These are phyloP conservation scores for Autographa pulchrina DNA, from an alignment of 2,888 invertebrate species.

Conservation along the genomic window DNA sequence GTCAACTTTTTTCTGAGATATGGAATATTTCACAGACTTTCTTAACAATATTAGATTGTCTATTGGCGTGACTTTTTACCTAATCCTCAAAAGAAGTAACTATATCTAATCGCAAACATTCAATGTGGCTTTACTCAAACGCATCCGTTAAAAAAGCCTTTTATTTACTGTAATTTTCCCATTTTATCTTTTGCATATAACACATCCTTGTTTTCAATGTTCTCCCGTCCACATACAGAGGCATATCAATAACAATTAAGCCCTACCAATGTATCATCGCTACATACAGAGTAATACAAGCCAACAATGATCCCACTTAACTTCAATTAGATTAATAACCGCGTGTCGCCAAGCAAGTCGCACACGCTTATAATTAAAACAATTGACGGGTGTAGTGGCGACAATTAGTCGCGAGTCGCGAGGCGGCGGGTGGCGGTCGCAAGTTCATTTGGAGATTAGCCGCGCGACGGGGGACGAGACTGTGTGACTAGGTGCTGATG, in stretches of 20 bases:
- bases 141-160: too few relatives aligned
- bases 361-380: constrained; percentile 42
- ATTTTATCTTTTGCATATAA: too few relatives aligned
- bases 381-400: constrained; percentile 28
- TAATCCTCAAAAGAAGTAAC: too few relatives aligned
- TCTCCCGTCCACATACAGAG: not conserved
- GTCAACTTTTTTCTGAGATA: not conserved
- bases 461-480: constrained; percentile 43
- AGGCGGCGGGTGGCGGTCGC: constrained; percentile 37
- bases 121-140: too few relatives aligned
- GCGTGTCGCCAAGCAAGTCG: constrained; percentile 27
- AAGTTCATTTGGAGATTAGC: constrained; percentile 53
- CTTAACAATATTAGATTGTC: too few relatives aligned
- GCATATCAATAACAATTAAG: not conserved
- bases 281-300: constrained; percentile 2
- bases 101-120: too few relatives aligned
- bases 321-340: constrained; percentile 42
- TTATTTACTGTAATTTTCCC: too few relatives aligned
- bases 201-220: not conserved
- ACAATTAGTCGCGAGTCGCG: constrained; percentile 46
- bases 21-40: too few relatives aligned
- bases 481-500: constrained; percentile 15
- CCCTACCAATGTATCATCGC: not conserved
- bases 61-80: too few relatives aligned
- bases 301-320: constrained; percentile 35